Evolutionary conservation across 1,140 invertebrate species (phyloP), one percentile per base, ranked within the genome.

Genomic region (Cyrtorhinus lividipennis): DNA sequence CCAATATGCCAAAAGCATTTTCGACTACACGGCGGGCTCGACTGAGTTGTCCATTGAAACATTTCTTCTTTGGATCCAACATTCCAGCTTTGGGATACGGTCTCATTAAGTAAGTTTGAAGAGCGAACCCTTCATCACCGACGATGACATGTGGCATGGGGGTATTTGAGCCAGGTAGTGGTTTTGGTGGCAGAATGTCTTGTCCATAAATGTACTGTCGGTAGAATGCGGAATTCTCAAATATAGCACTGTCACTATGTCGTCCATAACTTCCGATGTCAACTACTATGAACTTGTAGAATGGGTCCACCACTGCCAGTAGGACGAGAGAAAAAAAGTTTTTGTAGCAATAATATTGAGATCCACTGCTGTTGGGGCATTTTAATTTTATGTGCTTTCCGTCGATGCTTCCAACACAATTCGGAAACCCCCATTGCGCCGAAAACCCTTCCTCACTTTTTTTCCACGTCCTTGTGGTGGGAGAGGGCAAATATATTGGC

Each of bases 331-430:
- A 73, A 66, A 73, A 77, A 56, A 68, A 73, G 8, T 70, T 67
- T 63, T 73, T 73, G 61, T 76, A 74, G 62, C 74, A 75, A 45
- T 68, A 74, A 69, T 69, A 74, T n/a, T 66, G 65, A n/a, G 71
- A 70, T 44, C 75, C 74, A 60, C 66, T 68, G 20, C 70, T 72
- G 13, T 45, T n/a, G 53, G 74, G 72, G 24, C 67, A 69, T 63
- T 72, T 68, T 38, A 76, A 72, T 26, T 67, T 64, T 23, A 77
- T 61, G 64, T 78, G 74, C 65, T 77, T 78, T 3, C 74, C 72
- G 67, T 78, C 76, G 10, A 78, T 68, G 30, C 70, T 69, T 2
- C 72, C 73, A 59, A 75, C 56, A 56, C 68, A 71, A 59, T 71
- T 67, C 45, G 69, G 74, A 68, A 75, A 76, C 60, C 68, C 18